Conservation (phyloP, 2,888 invertebrate genomes). For the Campoplex nolae region DNA sequence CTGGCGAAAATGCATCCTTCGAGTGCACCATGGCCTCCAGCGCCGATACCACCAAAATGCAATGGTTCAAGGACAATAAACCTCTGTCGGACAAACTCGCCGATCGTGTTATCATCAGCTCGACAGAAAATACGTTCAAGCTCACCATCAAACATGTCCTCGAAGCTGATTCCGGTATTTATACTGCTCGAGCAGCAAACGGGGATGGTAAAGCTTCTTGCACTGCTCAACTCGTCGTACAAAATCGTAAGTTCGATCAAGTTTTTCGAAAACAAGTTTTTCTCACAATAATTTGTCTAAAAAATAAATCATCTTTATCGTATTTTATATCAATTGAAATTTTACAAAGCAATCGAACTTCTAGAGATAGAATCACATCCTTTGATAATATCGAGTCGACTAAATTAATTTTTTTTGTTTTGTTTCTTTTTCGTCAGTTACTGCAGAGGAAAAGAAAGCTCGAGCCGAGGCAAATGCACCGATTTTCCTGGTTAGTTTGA, state of each 20-base stretch:
- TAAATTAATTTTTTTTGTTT: background rate
- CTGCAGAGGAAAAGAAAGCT: conserved; percentile 89
- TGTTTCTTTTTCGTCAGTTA: conserved; percentile 85
- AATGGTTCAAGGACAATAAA: conserved; percentile 96
- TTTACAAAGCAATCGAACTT: too few relatives aligned
- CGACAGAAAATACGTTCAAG: conserved; percentile 88
- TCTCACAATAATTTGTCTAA: too few relatives aligned
- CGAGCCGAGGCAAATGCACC: conserved; percentile 91
- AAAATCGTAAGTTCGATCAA: conserved; percentile 89
- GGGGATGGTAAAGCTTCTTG: conserved; percentile 92
- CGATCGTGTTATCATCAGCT: conserved; percentile 89
- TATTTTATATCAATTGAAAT: too few relatives aligned
- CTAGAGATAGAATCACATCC: too few relatives aligned
- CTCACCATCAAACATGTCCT: conserved; percentile 91
- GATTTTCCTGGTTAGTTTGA: conserved; percentile 93
- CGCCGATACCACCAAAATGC: conserved; percentile 87
- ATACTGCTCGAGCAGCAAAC: conserved; percentile 95
- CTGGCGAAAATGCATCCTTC: conserved; percentile 93
- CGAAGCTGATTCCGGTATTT: conserved; percentile 93
- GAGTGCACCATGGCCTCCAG: conserved; percentile 90
- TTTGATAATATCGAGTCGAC: too few relatives aligned
- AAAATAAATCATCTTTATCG: too few relatives aligned
- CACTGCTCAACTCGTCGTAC: conserved; percentile 94
- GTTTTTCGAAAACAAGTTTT: too few relatives aligned
- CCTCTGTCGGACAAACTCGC: conserved; percentile 91